phyloP scores from a whole-genome alignment of 2,888 invertebrate species.

The Pandemis corylana region DNA sequence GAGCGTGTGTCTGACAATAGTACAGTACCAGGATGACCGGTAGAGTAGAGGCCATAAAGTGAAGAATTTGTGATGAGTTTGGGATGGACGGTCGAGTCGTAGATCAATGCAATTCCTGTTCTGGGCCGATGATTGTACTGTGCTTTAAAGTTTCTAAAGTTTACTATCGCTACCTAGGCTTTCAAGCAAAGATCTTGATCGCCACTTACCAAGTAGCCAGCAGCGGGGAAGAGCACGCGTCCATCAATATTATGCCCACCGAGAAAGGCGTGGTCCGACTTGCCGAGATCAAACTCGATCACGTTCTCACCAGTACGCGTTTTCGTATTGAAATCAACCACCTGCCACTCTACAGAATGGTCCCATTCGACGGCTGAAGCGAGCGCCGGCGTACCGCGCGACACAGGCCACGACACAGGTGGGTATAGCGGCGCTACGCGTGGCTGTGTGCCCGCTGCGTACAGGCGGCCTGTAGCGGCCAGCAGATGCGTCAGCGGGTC shows the following conservation, averaged over 20 bases:
- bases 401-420: constrained; percentile 92
- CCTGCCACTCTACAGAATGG: constrained; percentile 94
- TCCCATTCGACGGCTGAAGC: constrained; percentile 96
- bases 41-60: too few species aligned
- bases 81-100: too few species aligned
- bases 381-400: constrained; percentile 96
- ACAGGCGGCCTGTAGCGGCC: constrained; percentile 92
- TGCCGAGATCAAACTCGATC: constrained; percentile 90
- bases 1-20: too few species aligned
- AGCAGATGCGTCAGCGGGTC: constrained; percentile 91
- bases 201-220: constrained; percentile 91
- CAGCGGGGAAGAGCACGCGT: constrained; percentile 96
- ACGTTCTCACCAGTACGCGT: constrained; percentile 90
- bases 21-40: too few species aligned
- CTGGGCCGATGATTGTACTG: too few species aligned
- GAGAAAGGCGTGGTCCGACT: constrained; percentile 90
- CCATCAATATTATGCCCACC: constrained; percentile 97
- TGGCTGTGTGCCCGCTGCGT: constrained; percentile 92
- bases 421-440: constrained; percentile 90
- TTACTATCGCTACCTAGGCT: too few species aligned
- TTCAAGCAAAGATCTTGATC: constrained; percentile 54
- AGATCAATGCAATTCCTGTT: too few species aligned
- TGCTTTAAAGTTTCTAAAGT: too few species aligned
- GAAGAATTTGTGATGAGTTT: too few species aligned
- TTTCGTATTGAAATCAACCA: constrained; percentile 89